Evolutionary conservation across 2,113 vertebrate species (phyloP).

Genomic region (Coracopsis vasa): DNA sequence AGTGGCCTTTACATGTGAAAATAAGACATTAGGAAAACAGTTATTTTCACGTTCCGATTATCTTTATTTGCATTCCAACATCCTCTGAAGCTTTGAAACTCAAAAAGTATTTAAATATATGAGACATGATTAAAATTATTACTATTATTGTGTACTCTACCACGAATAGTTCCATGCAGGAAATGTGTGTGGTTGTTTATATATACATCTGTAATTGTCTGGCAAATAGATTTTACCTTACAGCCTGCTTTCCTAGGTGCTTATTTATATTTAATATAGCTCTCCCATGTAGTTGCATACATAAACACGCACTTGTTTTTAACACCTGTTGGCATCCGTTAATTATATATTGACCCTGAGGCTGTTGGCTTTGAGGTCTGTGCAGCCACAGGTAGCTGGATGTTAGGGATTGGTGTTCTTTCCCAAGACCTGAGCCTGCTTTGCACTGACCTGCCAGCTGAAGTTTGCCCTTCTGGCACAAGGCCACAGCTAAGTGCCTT

Average conservation of each 20-base stretch:
- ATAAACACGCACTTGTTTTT: conserved; percentile 16
- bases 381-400: background rate
- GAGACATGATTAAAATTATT: conserved; percentile 11
- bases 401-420: background rate
- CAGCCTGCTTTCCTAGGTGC: background rate
- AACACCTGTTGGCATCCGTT: conserved; percentile 43
- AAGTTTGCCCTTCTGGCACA: conserved; percentile 36
- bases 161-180: background rate
- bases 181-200: background rate
- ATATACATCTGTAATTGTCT: background rate
- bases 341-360: background rate
- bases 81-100: background rate
- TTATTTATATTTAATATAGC: conserved; percentile 36
- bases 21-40: conserved; percentile 5
- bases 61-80: conserved; percentile 26
- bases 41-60: background rate
- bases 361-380: background rate
- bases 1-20: conserved; percentile 3
- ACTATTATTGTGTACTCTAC: background rate
- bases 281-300: background rate
- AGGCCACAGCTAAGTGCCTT: background rate
- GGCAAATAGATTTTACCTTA: conserved; percentile 20
- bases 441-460: background rate
- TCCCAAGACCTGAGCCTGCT: background rate
- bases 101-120: conserved; percentile 13